A percentile compares a stretch with the other conserved stretches of the same genome.
phyloP scores from a whole-genome alignment of 2,797 vertebrate genomes.

The Gorsachius magnificus region DNA sequence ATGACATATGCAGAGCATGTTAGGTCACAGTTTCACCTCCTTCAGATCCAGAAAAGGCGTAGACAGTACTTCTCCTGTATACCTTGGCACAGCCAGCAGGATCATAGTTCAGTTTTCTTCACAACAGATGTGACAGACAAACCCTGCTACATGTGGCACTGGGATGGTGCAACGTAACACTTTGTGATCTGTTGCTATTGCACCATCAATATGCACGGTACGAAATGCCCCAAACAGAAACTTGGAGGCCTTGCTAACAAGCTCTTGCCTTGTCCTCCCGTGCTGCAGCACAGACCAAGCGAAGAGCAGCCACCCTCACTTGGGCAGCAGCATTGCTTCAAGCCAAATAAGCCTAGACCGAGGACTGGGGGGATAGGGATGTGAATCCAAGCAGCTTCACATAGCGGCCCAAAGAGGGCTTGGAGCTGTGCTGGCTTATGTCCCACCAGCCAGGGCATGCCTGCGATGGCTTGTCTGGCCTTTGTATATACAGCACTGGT shows the following conservation, averaged over 20 bases:
- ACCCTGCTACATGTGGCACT: not conserved
- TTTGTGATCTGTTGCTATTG: not conserved
- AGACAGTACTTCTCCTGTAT: not conserved
- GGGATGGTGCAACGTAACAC: accelerated
- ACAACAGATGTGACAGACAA: not conserved
- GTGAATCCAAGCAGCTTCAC: not conserved
- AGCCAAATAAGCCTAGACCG: not conserved
- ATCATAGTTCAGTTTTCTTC: not conserved
- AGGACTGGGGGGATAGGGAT: not conserved
- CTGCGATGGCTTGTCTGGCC: accelerated
- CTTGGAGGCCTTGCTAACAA: not conserved
- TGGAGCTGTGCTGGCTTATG: not conserved
- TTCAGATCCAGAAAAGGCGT: not conserved
- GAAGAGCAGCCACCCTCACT: not conserved
- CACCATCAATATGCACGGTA: too few relatives aligned
- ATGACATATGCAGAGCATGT: not conserved
- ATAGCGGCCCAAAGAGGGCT: not conserved
- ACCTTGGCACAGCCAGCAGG: not conserved
- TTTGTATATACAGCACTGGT: too few relatives aligned
- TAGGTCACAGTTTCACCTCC: constrained; percentile 11
- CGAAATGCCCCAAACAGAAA: not conserved
- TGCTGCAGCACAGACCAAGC: not conserved
- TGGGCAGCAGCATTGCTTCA: not conserved
- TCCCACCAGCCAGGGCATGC: not conserved
- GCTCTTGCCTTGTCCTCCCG: not conserved